Conservation (phyloP, 2,888 invertebrate species). For the Dysmachus trigonus region DNA sequence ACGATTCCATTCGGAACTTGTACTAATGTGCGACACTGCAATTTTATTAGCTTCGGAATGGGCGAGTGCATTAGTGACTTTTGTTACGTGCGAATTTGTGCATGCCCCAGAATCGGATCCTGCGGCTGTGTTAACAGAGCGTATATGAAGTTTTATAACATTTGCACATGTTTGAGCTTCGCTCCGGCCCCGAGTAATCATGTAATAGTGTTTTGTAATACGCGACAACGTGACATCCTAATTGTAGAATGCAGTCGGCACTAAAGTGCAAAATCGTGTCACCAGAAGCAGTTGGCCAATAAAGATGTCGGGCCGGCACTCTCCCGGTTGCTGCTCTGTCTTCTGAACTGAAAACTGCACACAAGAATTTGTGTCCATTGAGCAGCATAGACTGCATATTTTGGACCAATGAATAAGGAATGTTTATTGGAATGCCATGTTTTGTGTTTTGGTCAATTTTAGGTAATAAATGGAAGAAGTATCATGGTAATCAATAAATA, state of each 20-base stretch:
- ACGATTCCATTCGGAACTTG: constrained; percentile 34
- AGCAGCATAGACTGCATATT: not conserved
- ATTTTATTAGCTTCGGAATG: constrained; percentile 45
- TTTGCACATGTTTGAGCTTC: constrained; percentile 10
- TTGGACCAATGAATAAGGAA: not conserved
- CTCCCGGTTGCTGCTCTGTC: not conserved
- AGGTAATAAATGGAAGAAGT: not conserved
- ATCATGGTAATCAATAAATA: not conserved
- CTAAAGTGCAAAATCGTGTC: constrained; percentile 66
- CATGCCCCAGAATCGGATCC: not conserved
- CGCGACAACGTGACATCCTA: constrained; percentile 61
- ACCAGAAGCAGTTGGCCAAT: constrained; percentile 57
- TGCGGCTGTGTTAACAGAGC: not conserved
- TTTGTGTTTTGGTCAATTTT: not conserved
- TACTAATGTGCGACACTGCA: constrained; percentile 44
- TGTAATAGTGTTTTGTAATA: constrained; percentile 47
- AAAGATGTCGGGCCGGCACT: constrained; percentile 33
- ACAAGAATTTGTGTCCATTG: constrained; percentile 1
- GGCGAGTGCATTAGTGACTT: constrained; percentile 40
- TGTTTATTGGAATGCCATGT: not conserved
- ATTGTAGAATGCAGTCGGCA: constrained; percentile 65
- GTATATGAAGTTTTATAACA: constrained; percentile 31
- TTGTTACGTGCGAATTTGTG: constrained; percentile 41
- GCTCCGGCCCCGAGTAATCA: constrained; percentile 5
- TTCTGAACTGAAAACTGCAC: not conserved